These are phyloP conservation scores for Neogale vison DNA, from an alignment of 2,113 vertebrate species.

Conservation along the genomic window DNA sequence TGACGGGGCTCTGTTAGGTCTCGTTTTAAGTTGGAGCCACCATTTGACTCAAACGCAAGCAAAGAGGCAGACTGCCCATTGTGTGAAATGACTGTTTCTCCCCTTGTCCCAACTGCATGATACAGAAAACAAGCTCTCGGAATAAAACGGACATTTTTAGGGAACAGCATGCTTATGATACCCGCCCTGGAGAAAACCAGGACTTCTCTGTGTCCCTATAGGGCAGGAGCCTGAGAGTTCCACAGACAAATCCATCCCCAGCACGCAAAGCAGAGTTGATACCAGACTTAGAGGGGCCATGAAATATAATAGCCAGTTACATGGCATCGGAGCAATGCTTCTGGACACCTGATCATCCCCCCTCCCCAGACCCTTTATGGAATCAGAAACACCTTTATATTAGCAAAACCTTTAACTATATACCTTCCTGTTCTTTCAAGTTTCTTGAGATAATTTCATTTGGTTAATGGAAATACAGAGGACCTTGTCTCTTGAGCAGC, in stretches of 20 bases:
- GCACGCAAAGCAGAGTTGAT: not conserved
- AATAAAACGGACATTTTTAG: not conserved
- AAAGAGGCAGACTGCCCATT: not conserved
- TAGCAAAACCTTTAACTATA: not conserved
- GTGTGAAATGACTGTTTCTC: not conserved
- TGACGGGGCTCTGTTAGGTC: too few species aligned
- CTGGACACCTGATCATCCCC: accelerated
- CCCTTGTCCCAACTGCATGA: not conserved
- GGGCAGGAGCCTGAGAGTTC: not conserved
- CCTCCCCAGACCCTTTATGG: not conserved
- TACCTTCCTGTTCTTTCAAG: not conserved
- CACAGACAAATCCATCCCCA: too few species aligned
- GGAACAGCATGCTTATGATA: accelerated
- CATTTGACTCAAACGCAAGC: not conserved
- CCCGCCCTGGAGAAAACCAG: too few species aligned
- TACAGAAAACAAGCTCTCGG: not conserved
- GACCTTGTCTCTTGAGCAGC: not conserved
- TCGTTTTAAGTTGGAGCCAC: not conserved
- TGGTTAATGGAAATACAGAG: not conserved
- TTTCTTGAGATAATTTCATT: not conserved
- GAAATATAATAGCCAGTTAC: too few species aligned
- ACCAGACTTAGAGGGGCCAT: not conserved
- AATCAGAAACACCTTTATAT: not conserved
- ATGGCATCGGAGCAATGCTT: not conserved
- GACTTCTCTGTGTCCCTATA: not conserved